phyloP scores from a whole-genome alignment of 37 sponge, comb jelly and placozoan species.

The Bolinopsis microptera region DNA sequence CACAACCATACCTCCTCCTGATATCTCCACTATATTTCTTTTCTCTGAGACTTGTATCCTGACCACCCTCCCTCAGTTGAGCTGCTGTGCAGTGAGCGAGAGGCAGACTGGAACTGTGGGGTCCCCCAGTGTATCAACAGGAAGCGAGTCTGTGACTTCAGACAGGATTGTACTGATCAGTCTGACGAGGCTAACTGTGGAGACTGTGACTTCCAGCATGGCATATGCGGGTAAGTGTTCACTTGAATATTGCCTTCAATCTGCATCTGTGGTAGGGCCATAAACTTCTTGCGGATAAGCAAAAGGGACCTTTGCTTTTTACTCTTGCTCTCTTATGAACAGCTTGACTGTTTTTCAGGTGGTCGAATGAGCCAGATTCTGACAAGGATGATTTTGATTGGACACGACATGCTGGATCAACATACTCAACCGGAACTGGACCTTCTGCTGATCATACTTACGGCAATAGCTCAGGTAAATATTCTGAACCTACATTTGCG shows the following conservation, averaged over 20 bases:
- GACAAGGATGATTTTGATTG: constrained; percentile 57
- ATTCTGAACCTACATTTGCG: too few species aligned
- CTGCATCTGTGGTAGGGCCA: too few species aligned
- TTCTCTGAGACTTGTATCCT: too few species aligned
- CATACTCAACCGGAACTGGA: constrained; percentile 56
- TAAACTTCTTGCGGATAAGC: too few species aligned
- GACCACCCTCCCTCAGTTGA: constrained; percentile 4
- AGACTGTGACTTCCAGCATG: constrained; percentile 55
- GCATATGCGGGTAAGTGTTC: constrained; percentile 30
- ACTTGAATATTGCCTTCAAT: neutral
- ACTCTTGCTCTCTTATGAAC: too few species aligned
- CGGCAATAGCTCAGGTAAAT: constrained; percentile 59
- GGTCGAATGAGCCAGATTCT: constrained; percentile 9
- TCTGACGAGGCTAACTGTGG: constrained; percentile 67
- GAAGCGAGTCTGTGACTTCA: constrained; percentile 63
- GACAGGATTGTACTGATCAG: constrained; percentile 55
- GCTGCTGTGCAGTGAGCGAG: neutral
- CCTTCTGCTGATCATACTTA: constrained; percentile 59
- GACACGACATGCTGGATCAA: constrained; percentile 54
- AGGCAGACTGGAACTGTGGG: constrained; percentile 61
- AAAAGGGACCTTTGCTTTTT: too few species aligned
- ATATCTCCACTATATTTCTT: too few species aligned
- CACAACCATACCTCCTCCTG: too few species aligned
- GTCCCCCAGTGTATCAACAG: constrained; percentile 67
- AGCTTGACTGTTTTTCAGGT: neutral